A percentile compares a stretch with the other conserved stretches of the same genome.
phyloP scores from a whole-genome alignment of 2,113 vertebrate genomes.

The Psittacara wagleri region DNA sequence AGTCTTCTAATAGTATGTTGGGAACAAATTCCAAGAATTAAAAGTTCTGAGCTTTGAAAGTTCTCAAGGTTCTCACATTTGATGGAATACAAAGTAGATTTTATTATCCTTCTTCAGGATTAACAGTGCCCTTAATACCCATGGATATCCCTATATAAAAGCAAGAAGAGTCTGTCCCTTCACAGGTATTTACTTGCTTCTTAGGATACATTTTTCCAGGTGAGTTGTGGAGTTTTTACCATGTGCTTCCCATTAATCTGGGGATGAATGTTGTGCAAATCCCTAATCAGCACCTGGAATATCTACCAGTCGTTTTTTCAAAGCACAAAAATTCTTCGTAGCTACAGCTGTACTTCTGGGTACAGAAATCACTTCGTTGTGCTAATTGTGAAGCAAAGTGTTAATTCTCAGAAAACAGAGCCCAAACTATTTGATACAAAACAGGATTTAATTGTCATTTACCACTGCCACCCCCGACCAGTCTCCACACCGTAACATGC shows the following conservation, averaged over 20 bases:
- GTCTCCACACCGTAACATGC: accelerated
- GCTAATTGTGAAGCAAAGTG: background rate
- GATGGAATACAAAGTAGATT: background rate
- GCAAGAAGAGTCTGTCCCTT: background rate
- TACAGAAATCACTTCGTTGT: background rate
- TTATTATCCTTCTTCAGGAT: background rate
- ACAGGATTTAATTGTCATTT: background rate
- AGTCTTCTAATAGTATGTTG: background rate
- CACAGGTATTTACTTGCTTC: background rate
- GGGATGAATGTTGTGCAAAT: background rate
- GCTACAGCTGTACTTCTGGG: background rate
- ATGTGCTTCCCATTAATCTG: constrained; percentile 15
- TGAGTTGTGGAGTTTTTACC: constrained; percentile 14
- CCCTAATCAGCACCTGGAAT: background rate
- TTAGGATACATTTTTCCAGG: background rate
- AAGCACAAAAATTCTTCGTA: background rate
- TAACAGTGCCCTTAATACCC: background rate
- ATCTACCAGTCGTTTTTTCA: background rate
- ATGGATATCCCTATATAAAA: background rate
- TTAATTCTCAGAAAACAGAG: background rate
- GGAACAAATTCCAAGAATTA: constrained; percentile 17
- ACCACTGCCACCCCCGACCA: accelerated
- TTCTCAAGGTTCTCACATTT: constrained; percentile 5
- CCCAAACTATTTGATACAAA: background rate
- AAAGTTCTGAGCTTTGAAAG: constrained; percentile 11